phyloP scores from a whole-genome alignment of 2,888 invertebrate species.

The Acleris laterana region DNA sequence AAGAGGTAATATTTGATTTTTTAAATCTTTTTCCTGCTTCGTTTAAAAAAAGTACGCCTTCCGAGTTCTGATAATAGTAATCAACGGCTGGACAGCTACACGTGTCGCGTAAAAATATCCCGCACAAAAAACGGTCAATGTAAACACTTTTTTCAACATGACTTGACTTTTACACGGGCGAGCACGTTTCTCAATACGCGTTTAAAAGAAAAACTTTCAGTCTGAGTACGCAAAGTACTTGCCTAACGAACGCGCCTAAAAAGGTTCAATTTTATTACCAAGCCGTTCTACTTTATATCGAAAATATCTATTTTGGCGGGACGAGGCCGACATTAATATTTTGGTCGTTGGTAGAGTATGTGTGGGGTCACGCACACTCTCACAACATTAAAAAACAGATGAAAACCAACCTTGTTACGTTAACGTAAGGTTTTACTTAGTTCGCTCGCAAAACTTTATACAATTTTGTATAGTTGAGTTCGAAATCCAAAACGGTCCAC shows the following conservation, averaged over 20 bases:
- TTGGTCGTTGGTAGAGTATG: conserved; percentile 56
- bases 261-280: conserved; percentile 38
- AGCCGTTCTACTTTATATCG: conserved; percentile 40
- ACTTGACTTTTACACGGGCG: conserved; percentile 19
- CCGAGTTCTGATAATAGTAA: conserved; percentile 13
- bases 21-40: not conserved
- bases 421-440: conserved; percentile 40
- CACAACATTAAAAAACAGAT: conserved; percentile 34
- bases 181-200: conserved; percentile 19
- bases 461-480: conserved; percentile 55
- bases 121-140: conserved; percentile 21
- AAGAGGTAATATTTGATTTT: too few species aligned
- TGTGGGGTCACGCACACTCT: conserved; percentile 47
- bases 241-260: conserved; percentile 14
- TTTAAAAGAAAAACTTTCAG: conserved; percentile 10
- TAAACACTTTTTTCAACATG: conserved; percentile 29
- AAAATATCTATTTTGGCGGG: conserved; percentile 66
- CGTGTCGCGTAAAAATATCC: conserved; percentile 22
- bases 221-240: conserved; percentile 2
- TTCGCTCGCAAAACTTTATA: conserved; percentile 43
- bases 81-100: conserved; percentile 19
- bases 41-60: conserved; percentile 5
- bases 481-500: conserved; percentile 73
- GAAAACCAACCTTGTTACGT: conserved; percentile 39
- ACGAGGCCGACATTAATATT: conserved; percentile 63